Percentiles rank a stretch among this genome's conserved stretches.
Conservation (phyloP, 2,113 vertebrate species). For the Vireo altiloquus region DNA sequence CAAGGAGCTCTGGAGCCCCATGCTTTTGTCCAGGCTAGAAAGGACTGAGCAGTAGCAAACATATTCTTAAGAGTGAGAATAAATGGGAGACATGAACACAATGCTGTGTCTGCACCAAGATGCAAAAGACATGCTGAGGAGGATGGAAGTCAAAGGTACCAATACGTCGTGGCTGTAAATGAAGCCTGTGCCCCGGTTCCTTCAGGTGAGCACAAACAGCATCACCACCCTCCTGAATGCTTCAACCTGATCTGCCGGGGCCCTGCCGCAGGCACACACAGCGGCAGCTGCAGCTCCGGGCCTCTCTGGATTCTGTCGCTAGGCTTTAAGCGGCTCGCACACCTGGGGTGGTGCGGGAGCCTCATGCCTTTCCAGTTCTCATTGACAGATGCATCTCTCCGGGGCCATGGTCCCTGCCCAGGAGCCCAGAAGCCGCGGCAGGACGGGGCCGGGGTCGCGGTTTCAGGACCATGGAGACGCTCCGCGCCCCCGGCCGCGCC, state of each 20-base stretch:
- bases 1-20: neutral
- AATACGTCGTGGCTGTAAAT: neutral
- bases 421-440: neutral
- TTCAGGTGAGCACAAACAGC: neutral
- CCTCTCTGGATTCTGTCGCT: neutral
- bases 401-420: neutral
- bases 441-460: neutral
- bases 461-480: constrained; percentile 13
- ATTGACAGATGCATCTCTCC: rapidly evolving
- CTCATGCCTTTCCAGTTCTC: rapidly evolving
- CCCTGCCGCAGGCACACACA: neutral
- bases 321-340: rapidly evolving
- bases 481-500: neutral
- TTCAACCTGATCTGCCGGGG: neutral
- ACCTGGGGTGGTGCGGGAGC: neutral
- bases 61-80: neutral
- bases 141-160: neutral
- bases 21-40: neutral
- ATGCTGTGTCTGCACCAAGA: neutral
- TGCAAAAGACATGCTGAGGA: neutral
- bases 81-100: neutral
- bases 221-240: neutral
- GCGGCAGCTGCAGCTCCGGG: neutral
- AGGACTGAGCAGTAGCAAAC: neutral
- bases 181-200: neutral